A percentile compares a stretch with the other conserved stretches of the same genome.
Evolutionary conservation across 1,140 invertebrate genomes (phyloP).

Genomic region (Temnothorax longispinosus): DNA sequence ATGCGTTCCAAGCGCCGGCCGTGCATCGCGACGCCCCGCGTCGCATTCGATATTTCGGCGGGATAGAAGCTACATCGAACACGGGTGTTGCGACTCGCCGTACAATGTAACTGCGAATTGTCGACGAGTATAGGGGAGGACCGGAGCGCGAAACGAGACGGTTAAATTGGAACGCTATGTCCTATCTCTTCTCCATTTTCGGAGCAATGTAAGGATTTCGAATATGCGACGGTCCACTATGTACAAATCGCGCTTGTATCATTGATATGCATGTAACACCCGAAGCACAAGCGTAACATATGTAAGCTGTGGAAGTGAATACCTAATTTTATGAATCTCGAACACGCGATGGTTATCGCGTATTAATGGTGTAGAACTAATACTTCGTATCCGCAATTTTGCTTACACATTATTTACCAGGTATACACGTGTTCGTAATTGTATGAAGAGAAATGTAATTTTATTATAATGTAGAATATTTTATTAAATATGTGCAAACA

Average conservation of each 20-base stretch:
- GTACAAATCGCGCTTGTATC: background rate
- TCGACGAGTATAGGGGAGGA: background rate
- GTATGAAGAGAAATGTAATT: background rate
- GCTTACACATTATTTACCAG: background rate
- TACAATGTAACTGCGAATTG: background rate
- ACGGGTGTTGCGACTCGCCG: background rate
- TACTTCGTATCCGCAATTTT: background rate
- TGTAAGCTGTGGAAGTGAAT: conserved; percentile 2
- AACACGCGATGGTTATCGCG: conserved; percentile 29
- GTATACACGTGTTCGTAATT: background rate
- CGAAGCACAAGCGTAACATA: background rate
- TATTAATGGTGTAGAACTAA: conserved; percentile 25
- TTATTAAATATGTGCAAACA: conserved; percentile 7
- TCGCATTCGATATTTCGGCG: conserved; percentile 18
- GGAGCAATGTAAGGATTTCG: background rate
- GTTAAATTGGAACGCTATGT: background rate
- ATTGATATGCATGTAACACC: background rate
- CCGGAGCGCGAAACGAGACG: background rate
- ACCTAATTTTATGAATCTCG: conserved; percentile 33
- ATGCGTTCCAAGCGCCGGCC: conserved; percentile 21
- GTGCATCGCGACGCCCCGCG: conserved; percentile 12
- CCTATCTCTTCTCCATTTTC: background rate
- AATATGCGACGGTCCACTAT: background rate
- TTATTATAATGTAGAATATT: background rate
- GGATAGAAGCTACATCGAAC: background rate